Base-by-base conservation (phyloP, 1,140 invertebrate genomes). In the Adelges cooleyi region DNA sequence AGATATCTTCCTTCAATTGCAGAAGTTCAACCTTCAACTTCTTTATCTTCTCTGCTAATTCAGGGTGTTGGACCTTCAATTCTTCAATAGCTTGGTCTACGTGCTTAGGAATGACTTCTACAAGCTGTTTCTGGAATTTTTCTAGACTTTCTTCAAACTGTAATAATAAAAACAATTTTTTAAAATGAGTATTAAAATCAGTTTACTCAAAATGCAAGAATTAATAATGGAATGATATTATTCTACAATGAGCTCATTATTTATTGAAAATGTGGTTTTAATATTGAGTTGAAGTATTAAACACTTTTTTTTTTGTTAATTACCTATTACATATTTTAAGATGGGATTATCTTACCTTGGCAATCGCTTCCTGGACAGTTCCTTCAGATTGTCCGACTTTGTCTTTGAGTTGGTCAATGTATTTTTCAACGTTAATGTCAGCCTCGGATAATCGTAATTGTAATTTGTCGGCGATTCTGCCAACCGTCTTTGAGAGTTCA, bases 31-130 rank as follows among this genome's bases (percentile, higher is more conserved):
- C 38, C 25, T 62, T 62, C 13, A 62, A 29, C n/a, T 29, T 29
- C 18, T 62, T 62, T 11, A 62, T 13, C 15, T 62, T 62, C 13
- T 62, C 56, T 3, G 17, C 56, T 9, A 22, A 15, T 46, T 62
- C 42, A 9, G 56, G 56, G 18, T 62, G 17, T 8, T 10, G 44
- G 1, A 23, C 5, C 29, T 62, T 62, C 13, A 62, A 13, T 22
- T 62, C 56, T 13, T 62, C 56, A 2, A 46, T 20, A 1, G 44
- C 2, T 46, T 18, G 56, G 13, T 62, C 56, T 9, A 62, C 33
- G 25, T 62, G 42, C 8, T 22, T 27, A 3, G 44, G 56, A 15
- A 62, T 8, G 2, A n/a, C 9, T 22, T 62, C 56, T 15, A 10
- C 17, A 4, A 62, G 18, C 11, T 62, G 42, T 15, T 62, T 62